Evolutionary conservation across 1,140 invertebrate genomes (phyloP).

Genomic region (Venturia canescens): DNA sequence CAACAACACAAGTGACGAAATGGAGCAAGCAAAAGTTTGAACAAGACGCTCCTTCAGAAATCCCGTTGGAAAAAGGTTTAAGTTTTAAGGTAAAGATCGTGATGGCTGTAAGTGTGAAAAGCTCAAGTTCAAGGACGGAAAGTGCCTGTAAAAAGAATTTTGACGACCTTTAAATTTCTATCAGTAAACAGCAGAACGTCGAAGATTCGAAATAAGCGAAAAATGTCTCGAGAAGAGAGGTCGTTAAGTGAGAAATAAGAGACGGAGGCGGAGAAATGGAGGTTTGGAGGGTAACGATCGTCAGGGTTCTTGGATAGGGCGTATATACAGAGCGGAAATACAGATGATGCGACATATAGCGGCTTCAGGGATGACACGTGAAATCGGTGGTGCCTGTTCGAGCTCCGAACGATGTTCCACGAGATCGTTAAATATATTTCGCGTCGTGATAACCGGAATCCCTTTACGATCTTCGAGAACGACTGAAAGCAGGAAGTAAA

Average conservation of each 20-base stretch:
- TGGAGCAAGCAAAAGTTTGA: too few relatives aligned
- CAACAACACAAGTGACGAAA: too few relatives aligned
- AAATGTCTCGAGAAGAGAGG: neutral
- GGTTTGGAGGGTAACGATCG: neutral
- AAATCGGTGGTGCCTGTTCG: neutral
- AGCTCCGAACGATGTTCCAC: neutral
- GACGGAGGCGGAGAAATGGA: neutral
- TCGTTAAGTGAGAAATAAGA: neutral
- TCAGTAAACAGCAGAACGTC: neutral
- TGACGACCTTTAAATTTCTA: neutral
- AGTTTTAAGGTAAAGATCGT: too few relatives aligned
- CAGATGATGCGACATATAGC: neutral
- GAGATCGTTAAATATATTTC: conserved; percentile 19
- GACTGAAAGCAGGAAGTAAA: neutral
- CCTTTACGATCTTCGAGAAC: neutral
- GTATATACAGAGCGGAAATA: neutral
- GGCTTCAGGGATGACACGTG: neutral
- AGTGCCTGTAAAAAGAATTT: neutral
- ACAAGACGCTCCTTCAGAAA: too few relatives aligned
- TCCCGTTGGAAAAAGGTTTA: too few relatives aligned
- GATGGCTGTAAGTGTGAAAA: neutral
- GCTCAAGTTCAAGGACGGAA: neutral
- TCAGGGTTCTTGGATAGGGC: neutral
- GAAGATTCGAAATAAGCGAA: neutral
- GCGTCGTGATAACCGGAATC: neutral